Percentiles rank a stretch among this genome's conserved stretches.
phyloP scores from a whole-genome alignment of 2,113 vertebrate genomes.

The Notarius quadriscutis region DNA sequence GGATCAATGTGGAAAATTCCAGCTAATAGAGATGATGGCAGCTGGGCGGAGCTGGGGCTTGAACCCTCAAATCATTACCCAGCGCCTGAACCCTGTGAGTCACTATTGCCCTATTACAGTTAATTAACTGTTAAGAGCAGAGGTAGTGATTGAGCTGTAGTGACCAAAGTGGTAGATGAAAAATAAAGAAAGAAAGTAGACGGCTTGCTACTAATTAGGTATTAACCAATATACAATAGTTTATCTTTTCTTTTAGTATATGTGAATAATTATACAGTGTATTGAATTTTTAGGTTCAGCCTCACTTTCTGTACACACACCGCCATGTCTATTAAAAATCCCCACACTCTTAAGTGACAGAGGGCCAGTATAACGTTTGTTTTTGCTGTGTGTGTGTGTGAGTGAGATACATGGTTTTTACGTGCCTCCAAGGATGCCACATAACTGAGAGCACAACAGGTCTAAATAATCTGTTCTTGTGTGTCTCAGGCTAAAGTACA shows the following conservation, averaged over 20 bases:
- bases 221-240: neutral
- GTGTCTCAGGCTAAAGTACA: slow-evolving; percentile 26
- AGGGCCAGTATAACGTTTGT: neutral
- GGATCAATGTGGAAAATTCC: too few species aligned
- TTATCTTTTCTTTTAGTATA: neutral
- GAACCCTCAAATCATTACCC: too few species aligned
- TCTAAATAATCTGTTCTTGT: slow-evolving; percentile 26
- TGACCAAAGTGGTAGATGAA: neutral
- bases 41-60: too few species aligned
- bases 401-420: neutral
- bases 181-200: neutral
- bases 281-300: neutral
- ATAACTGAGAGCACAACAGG: neutral
- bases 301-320: neutral
- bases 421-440: slow-evolving; percentile 6
- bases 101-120: too few species aligned
- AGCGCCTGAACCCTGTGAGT: too few species aligned
- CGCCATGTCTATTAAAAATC: too few species aligned
- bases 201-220: neutral
- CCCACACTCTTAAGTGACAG: neutral
- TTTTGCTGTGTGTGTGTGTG: neutral
- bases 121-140: neutral
- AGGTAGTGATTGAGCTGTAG: neutral
- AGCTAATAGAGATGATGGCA: too few species aligned
- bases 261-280: neutral